phyloP scores from a whole-genome alignment of 2,113 vertebrate species.

The Progne subis region DNA sequence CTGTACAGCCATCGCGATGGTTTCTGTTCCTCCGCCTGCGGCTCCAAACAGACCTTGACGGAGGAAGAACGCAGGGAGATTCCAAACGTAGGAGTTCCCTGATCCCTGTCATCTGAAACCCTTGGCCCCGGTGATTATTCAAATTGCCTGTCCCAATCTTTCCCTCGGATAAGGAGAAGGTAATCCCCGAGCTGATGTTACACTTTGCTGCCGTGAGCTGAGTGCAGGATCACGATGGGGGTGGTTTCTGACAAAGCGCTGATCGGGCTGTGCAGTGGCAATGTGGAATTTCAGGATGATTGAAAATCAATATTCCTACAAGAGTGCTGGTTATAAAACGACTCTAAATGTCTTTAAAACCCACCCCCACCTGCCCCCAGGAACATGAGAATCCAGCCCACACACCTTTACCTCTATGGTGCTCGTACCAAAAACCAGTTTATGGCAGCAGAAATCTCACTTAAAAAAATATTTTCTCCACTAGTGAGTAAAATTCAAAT shows the following conservation, averaged over 20 bases:
- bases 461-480: neutral
- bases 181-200: neutral
- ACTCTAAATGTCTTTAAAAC: neutral
- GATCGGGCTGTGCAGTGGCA: neutral
- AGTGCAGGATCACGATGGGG: neutral
- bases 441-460: neutral
- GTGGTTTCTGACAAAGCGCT: rapidly evolving
- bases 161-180: neutral
- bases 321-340: neutral
- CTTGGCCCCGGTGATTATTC: neutral
- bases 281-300: neutral
- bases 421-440: rapidly evolving
- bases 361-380: neutral
- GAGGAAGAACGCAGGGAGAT: neutral
- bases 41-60: rapidly evolving
- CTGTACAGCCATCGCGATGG: neutral
- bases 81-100: neutral
- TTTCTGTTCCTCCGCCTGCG: slow-evolving; percentile 9
- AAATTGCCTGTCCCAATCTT: neutral
- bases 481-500: neutral
- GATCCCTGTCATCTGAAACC: neutral
- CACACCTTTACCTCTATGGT: neutral
- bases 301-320: neutral
- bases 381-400: neutral
- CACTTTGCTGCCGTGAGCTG: neutral